Evolutionary conservation across 2,113 vertebrate species (phyloP).

Genomic region (Syngnathoides biaculeatus): DNA sequence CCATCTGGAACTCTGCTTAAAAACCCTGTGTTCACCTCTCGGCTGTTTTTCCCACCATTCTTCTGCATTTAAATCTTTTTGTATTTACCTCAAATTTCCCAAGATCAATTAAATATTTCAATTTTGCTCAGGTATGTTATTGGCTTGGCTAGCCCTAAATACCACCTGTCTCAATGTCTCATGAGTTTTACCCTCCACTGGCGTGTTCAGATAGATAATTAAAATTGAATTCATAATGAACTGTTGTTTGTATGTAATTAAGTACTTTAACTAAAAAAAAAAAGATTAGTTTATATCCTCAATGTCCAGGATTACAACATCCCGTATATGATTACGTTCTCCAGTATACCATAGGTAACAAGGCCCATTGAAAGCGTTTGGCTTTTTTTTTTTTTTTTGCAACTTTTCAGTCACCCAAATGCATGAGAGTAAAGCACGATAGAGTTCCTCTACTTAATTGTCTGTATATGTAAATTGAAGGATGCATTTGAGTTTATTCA

Average conservation of each 20-base stretch:
- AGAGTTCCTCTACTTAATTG: neutral
- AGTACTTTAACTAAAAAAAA: neutral
- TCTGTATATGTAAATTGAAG: neutral
- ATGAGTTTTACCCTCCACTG: constrained; percentile 7
- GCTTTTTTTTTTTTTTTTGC: too few relatives aligned
- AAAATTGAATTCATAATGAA: too few relatives aligned
- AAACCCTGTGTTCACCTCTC: constrained; percentile 10
- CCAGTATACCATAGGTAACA: neutral
- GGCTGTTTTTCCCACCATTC: constrained; percentile 12
- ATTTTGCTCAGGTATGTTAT: constrained; percentile 26
- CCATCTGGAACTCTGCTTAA: constrained; percentile 7
- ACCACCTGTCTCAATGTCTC: neutral
- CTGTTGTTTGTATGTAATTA: neutral
- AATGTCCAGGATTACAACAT: neutral
- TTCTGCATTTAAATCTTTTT: constrained; percentile 13
- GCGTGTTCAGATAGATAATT: neutral
- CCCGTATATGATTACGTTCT: neutral
- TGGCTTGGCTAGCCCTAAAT: constrained; percentile 5
- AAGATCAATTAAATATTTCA: constrained; percentile 17
- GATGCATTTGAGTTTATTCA: neutral
- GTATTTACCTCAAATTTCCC: constrained; percentile 21
- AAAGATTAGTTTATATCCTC: neutral
- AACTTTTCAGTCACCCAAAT: neutral
- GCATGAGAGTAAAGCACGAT: neutral
- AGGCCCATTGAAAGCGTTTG: neutral